Base-by-base conservation (phyloP, 2,888 invertebrate genomes). In the Drosophila mercatorum region DNA sequence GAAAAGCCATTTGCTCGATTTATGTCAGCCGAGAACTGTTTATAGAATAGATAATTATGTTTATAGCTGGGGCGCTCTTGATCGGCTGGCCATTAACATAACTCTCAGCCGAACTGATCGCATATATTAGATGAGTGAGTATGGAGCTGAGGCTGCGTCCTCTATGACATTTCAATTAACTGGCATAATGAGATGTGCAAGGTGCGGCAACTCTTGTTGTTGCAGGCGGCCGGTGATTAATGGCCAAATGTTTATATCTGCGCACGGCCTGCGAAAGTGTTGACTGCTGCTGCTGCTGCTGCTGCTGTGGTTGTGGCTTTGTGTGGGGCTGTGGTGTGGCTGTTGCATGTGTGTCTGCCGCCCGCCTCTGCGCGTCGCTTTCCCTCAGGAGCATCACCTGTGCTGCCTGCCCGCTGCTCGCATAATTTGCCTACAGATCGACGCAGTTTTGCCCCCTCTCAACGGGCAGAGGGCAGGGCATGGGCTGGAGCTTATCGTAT, bases 151-250 rank as follows among this genome's bases (percentile, higher is more conserved):
- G n/a, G 17, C 52, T 14, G 5, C 41, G 53, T 43, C 40, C 58
- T 81, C 88, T 79, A 83, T 85, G 89, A 83, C 83, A 83, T 88
- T 83, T 83, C 89, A 83, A 83, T 83, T 83, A 88, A 80, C 65
- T 67, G 65, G 74, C 89, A 80, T 83, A 83, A 83, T 86, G 83
- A 86, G 88, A 69, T 60, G 56, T 36, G 53, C 55, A 60, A 68
- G 68, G 75, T 76, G 68, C 81, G 69, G 68, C 87, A 76, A 68
- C 34, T 47, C 55, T 68, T 72, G 60, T 40, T 68, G 56, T 40
- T 68, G 69, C 86, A 73, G 76, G 78, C 81, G 72, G 74, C 55
- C 72, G 66, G 75, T 85, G 84, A 85, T 89, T 85, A 88, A 85
- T 85, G 89, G 79, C 75, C 82, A 79, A 89, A 87, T 81, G 88